Evolutionary conservation across 30 jellyfish, hydroid and myxozoan species (phyloP), one percentile per base, ranked within the genome.

Genomic region (Chrysaora quinquecirrha): DNA sequence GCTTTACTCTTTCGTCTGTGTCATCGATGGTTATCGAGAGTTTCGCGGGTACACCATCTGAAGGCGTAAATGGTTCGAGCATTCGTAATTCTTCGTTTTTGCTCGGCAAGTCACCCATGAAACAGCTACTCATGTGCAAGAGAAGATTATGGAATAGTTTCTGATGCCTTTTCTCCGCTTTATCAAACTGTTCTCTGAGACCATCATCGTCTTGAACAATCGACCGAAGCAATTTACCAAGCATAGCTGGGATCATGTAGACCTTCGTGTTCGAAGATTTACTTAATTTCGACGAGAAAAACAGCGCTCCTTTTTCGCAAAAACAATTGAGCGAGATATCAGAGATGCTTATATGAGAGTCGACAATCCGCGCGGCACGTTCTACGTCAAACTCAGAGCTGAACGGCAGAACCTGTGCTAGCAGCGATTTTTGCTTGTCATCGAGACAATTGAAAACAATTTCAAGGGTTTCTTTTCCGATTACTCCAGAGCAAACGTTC

Each of bases 21-120:
- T 68, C 74, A 18, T 52, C 21, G 20, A 34, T 52, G 14, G 82
- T 20, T n/a, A 80, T 18, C 0, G 90, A 80, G 35, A 33, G 46
- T 18, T 66, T 30, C 32, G 43, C 90, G 18, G 90, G 90, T 16
- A 80, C 76, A 25, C 90, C 90, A 33, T 80, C 90, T 47, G 90
- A 80, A 20, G 90, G 90, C n/a, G 83, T 80, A 64, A 67, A 80
- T 30, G 90, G 90, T 49, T 80, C 90, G 30, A 80, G 83, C 22
- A 80, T 79, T 14, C 74, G 27, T 0, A 67, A 71, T 34, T 80
- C 90, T 58, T 65, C 90, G 20, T 49, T 16, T 24, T 50, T 52
- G 68, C 75, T 35, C 4, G 82, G 77, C 22, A 69, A 35, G 21
- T 38, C 76, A n/a, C 83, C 90, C 90, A 80, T 66, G 83, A 80